phyloP scores from a whole-genome alignment of 2,888 invertebrate species.

The Eilema caniola region DNA sequence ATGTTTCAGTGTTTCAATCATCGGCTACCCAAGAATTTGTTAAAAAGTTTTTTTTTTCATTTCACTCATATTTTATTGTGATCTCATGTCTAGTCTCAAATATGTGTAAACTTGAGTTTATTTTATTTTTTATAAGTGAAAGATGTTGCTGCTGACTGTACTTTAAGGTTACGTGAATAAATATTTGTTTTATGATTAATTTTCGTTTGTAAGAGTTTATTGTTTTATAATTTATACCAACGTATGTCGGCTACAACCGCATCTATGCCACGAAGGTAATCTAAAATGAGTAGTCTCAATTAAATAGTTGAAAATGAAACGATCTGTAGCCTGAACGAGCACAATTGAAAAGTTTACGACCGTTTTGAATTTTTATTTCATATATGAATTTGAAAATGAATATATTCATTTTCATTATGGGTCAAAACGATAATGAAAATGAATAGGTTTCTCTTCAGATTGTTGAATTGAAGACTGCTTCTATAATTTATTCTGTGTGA shows the following conservation, averaged over 20 bases:
- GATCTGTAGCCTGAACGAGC: too few relatives aligned
- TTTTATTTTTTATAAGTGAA: background rate
- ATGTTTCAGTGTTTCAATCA: slow-evolving; percentile 21
- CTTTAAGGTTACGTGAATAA: background rate
- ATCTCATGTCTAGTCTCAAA: background rate
- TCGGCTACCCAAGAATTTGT: background rate
- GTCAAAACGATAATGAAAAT: too few relatives aligned
- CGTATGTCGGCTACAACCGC: background rate
- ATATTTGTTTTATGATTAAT: background rate
- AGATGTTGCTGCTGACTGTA: background rate
- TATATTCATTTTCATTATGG: too few relatives aligned
- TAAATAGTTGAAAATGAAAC: too few relatives aligned
- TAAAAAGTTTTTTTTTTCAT: background rate
- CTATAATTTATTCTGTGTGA: background rate
- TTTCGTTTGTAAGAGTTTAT: background rate
- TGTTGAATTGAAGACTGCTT: background rate
- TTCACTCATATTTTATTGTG: background rate
- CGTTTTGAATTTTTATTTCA: too few relatives aligned
- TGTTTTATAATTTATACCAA: background rate
- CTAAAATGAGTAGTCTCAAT: too few relatives aligned
- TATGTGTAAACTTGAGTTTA: background rate
- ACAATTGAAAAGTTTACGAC: too few relatives aligned
- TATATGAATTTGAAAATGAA: too few relatives aligned
- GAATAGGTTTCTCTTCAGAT: too few relatives aligned
- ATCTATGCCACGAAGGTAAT: too few relatives aligned